These are phyloP conservation scores for Myxocyprinus asiaticus DNA, from an alignment of 2,113 vertebrate genomes.

Conservation along the genomic window DNA sequence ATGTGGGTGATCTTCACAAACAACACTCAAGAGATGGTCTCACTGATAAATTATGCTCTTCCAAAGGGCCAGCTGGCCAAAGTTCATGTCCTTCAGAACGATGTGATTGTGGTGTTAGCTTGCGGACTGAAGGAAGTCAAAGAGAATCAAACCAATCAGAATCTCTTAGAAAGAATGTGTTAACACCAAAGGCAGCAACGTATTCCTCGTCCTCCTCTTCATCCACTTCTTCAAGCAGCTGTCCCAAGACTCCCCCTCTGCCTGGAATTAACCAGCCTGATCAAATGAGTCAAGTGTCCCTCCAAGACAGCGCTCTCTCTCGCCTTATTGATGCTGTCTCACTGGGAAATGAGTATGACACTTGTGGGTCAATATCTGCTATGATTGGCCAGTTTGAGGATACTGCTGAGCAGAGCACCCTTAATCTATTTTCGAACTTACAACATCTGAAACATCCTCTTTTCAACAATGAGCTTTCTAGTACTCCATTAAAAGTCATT, in stretches of 20 bases:
- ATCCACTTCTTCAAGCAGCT: constrained; percentile 56
- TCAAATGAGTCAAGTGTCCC: constrained; percentile 64
- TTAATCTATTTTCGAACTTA: not conserved
- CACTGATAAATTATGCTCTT: constrained; percentile 29
- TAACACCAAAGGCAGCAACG: constrained; percentile 59
- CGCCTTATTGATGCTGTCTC: constrained; percentile 88
- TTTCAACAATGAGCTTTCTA: constrained; percentile 29
- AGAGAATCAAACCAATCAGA: not conserved
- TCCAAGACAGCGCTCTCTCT: constrained; percentile 87
- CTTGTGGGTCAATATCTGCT: constrained; percentile 83
- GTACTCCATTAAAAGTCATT: constrained; percentile 36
- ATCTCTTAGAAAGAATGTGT: constrained; percentile 61
- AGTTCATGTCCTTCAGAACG: constrained; percentile 18
- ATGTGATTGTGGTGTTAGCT: not conserved
- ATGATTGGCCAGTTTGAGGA: constrained; percentile 83
- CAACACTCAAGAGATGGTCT: constrained; percentile 52
- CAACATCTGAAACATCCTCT: not conserved
- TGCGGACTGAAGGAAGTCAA: constrained; percentile 34
- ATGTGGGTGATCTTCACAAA: constrained; percentile 60
- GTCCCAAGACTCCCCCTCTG: constrained; percentile 54
- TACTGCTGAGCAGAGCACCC: constrained; percentile 67
- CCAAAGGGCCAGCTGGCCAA: constrained; percentile 29
- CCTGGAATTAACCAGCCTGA: constrained; percentile 45
- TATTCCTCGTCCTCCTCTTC: constrained; percentile 59
- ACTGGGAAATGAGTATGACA: constrained; percentile 76